Conservation (phyloP, 1,140 invertebrate genomes). For the Trachymyrmex cornetzi region DNA sequence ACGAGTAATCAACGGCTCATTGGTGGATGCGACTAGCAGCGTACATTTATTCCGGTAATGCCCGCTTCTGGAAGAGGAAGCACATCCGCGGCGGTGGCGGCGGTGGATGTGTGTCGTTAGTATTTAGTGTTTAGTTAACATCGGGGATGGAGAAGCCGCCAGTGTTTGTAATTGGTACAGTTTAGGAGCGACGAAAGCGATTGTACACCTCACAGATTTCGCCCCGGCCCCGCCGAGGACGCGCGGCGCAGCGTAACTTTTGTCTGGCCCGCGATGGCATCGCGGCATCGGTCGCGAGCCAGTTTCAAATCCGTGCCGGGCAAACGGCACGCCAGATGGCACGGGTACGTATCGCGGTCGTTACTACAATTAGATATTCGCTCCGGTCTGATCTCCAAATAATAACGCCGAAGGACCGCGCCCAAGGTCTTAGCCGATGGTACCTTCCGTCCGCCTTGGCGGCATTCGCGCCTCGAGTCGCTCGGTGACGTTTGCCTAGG, state of each 20-base stretch:
- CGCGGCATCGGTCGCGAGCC: conserved; percentile 16
- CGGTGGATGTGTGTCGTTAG: conserved; percentile 82
- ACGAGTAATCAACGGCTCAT: conserved; percentile 74
- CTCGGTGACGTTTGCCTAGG: not conserved
- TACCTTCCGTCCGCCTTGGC: conserved; percentile 29
- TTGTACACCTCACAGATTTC: conserved; percentile 85
- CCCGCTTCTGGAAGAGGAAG: not conserved
- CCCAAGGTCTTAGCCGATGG: conserved; percentile 49
- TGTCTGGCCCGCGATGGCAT: conserved; percentile 16
- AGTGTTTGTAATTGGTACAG: conserved; percentile 86
- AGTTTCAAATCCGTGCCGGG: conserved; percentile 72
- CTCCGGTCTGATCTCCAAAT: conserved; percentile 83
- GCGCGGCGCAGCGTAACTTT: conserved; percentile 63
- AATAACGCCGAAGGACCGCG: conserved; percentile 78
- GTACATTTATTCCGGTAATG: conserved; percentile 65
- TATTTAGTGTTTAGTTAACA: conserved; percentile 86
- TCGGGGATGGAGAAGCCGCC: conserved; percentile 82
- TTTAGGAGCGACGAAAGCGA: conserved; percentile 84
- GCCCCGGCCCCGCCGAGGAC: conserved; percentile 55
- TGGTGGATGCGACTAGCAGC: conserved; percentile 43
- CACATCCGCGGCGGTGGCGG: conserved; percentile 33
- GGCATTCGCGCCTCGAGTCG: conserved; percentile 27
- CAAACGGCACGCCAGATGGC: conserved; percentile 82
- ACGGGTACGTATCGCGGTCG: conserved; percentile 82
- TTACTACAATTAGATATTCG: conserved; percentile 82